Conservation (phyloP, 2,113 vertebrate species). For the Xenopus borealis region DNA sequence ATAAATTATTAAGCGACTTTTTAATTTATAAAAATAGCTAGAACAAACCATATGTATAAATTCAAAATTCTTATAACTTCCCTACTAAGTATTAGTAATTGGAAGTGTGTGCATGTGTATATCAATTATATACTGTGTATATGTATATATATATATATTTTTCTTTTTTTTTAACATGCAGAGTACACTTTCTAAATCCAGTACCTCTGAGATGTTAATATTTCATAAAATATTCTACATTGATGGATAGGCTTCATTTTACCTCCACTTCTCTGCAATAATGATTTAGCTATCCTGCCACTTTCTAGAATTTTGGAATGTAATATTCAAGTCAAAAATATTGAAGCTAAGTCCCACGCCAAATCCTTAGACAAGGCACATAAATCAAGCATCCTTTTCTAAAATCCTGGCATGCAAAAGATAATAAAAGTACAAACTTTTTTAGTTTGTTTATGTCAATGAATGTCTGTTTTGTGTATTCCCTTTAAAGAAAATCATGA, state of each 20-base stretch:
- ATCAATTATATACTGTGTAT: neutral
- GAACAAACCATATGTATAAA: too few species aligned
- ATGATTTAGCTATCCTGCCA: constrained; percentile 38
- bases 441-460: too few species aligned
- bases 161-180: neutral
- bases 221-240: constrained; percentile 32
- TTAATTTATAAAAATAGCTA: too few species aligned
- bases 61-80: too few species aligned
- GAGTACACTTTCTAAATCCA: constrained; percentile 2
- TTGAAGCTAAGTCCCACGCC: constrained; percentile 13
- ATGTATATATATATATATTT: neutral
- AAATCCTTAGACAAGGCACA: constrained; percentile 2
- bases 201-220: constrained; percentile 32
- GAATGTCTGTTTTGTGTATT: too few species aligned
- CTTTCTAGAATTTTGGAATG: constrained; percentile 14
- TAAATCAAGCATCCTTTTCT: constrained; percentile 11
- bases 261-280: constrained; percentile 28
- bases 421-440: neutral
- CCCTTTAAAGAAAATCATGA: too few species aligned
- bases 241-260: constrained; percentile 41
- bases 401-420: constrained; percentile 4
- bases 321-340: constrained; percentile 25
- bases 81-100: too few species aligned
- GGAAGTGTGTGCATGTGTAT: neutral
- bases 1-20: too few species aligned